These are phyloP conservation scores for Pipra filicauda DNA, from an alignment of 2,113 vertebrate species.

Conservation along the genomic window DNA sequence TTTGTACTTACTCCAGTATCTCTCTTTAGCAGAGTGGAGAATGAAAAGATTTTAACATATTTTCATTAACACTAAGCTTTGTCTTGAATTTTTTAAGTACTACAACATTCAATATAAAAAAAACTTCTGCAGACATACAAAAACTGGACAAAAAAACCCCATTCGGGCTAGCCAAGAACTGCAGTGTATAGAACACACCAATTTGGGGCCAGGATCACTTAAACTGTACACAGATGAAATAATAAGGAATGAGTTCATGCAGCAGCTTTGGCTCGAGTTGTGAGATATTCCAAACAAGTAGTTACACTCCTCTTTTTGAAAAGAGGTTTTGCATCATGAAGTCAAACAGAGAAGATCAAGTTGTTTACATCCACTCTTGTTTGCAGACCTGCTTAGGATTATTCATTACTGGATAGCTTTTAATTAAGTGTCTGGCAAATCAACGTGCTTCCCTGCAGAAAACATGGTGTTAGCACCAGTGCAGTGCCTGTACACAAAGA, in stretches of 20 bases:
- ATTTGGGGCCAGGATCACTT: background rate
- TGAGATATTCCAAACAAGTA: background rate
- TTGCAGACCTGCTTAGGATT: background rate
- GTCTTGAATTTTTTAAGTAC: background rate
- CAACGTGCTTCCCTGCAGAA: background rate
- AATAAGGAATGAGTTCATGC: background rate
- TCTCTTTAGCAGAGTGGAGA: background rate
- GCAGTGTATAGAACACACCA: background rate
- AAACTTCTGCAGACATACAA: background rate
- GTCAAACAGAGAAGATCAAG: background rate
- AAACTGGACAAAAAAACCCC: background rate
- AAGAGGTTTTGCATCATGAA: background rate
- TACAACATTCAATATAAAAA: background rate
- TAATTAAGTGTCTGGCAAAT: background rate
- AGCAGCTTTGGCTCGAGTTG: background rate
- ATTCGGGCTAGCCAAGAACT: background rate
- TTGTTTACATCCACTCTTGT: background rate
- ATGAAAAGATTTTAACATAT: background rate
- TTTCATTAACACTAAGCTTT: background rate
- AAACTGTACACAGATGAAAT: background rate
- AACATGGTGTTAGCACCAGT: background rate
- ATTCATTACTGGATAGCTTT: background rate
- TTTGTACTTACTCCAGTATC: background rate
- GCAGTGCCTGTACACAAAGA: background rate
- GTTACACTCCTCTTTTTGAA: background rate